Evolutionary conservation across 2,113 vertebrate species (phyloP), one percentile per base, ranked within the genome.

Genomic region (Mobula birostris): DNA sequence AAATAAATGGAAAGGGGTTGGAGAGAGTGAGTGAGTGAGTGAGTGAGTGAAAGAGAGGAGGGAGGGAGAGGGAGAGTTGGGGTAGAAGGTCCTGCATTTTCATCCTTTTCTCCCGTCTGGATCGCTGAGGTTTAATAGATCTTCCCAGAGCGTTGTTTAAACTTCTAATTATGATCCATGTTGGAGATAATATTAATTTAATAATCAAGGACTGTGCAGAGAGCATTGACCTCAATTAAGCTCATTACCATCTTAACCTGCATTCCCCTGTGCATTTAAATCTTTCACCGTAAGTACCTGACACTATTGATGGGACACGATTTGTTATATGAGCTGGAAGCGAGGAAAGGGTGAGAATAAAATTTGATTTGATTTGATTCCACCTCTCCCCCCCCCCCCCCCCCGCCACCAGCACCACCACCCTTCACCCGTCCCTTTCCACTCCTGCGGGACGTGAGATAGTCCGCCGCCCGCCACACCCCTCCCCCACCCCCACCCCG

Each of bases 191-290:
- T 97, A 97, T 98, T 98, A 98, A 98, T 98, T 98, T 97, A 98
- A 98, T 98, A 98, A 98, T 97, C 97, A 97, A 96, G 97, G 96
- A 97, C 97, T 96, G 96, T 96, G 96, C 96, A 95, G 96, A 97
- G 97, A 97, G 97, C 97, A 97, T 98, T 98, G 98, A 98, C 98
- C 97, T 98, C 98, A 98, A 98, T 98, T 98, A 98, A 97, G 97
- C 97, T 98, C 97, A 97, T 98, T 98, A 97, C 90, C 95, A 95
- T 96, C 95, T 96, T 96, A 96, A 96, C 97, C 96, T 96, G 96
- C 95, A 95, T 95, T 94, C 96, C 95, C 95, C 94, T 94, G 94
- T 95, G 95, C 94, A 95, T 96, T 96, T 96, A 96, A 96, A 96
- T 97, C 96, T 96, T 96, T 95, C 94, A 14, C 95, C 94, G 95